Percentiles rank a stretch among this genome's conserved stretches.
These are phyloP conservation scores for Dasysyrphus albostriatus DNA, from an alignment of 2,888 invertebrate species.

Conservation along the genomic window DNA sequence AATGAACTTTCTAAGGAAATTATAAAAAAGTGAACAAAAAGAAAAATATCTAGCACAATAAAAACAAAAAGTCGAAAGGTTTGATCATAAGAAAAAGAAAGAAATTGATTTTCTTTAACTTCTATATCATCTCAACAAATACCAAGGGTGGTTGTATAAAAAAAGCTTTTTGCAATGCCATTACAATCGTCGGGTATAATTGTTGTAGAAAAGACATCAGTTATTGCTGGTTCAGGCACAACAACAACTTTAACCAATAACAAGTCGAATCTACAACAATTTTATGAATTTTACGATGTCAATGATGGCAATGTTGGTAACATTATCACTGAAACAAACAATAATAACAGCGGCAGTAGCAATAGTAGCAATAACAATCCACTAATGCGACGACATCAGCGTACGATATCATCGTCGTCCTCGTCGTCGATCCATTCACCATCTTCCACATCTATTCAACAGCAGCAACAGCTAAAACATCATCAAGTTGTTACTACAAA, in stretches of 20 bases:
- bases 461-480: slow-evolving; percentile 77
- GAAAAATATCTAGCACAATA: slow-evolving; percentile 36
- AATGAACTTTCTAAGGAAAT: slow-evolving; percentile 62
- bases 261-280: slow-evolving; percentile 73
- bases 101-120: slow-evolving; percentile 14
- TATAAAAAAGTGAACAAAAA: slow-evolving; percentile 56
- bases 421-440: slow-evolving; percentile 74
- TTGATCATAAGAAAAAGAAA: slow-evolving; percentile 31
- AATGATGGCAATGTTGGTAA: slow-evolving; percentile 76
- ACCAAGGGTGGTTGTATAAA: slow-evolving; percentile 25
- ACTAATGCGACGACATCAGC: slow-evolving; percentile 76
- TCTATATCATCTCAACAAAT: slow-evolving; percentile 44
- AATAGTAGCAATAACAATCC: slow-evolving; percentile 69
- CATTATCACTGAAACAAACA: slow-evolving; percentile 71
- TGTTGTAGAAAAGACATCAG: slow-evolving; percentile 80
- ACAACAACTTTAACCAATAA: slow-evolving; percentile 74
- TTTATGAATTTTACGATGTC: slow-evolving; percentile 78
- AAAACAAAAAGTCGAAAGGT: slow-evolving; percentile 34
- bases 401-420: slow-evolving; percentile 76
- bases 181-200: slow-evolving; percentile 81
- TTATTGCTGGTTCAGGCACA: slow-evolving; percentile 76
- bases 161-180: slow-evolving; percentile 78
- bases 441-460: slow-evolving; percentile 74
- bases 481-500: slow-evolving; percentile 75
- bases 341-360: slow-evolving; percentile 65